These are phyloP conservation scores for Hyposoter didymator DNA, from an alignment of 2,888 invertebrate genomes.

Conservation along the genomic window DNA sequence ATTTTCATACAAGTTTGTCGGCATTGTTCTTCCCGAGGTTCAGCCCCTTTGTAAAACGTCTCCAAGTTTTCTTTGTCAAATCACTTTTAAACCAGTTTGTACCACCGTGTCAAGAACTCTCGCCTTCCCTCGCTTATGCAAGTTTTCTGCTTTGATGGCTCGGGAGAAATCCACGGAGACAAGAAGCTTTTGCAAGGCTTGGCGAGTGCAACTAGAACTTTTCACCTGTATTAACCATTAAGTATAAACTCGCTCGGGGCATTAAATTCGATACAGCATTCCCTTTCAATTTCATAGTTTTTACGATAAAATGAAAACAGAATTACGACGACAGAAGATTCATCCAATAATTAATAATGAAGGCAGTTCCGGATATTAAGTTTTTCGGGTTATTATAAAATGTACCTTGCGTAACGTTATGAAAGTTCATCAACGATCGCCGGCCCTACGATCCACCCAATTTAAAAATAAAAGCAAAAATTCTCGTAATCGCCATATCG, in stretches of 20 bases:
- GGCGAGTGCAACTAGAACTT: conserved; percentile 10
- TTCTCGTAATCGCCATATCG: too few species aligned
- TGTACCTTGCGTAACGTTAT: too few species aligned
- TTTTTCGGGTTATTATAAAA: too few species aligned
- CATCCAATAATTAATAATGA: background rate
- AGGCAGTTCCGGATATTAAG: background rate
- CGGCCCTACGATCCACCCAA: background rate
- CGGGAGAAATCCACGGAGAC: conserved; percentile 26
- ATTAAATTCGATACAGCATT: background rate
- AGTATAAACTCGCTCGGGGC: background rate
- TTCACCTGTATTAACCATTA: conserved; percentile 9
- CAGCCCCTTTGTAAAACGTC: conserved; percentile 6
- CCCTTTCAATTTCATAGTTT: background rate
- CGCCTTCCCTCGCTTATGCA: conserved; percentile 26
- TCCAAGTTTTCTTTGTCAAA: conserved; percentile 59
- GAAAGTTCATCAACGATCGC: background rate
- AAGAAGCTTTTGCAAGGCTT: conserved; percentile 11
- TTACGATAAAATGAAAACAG: background rate
- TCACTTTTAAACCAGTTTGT: conserved; percentile 56
- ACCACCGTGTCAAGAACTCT: conserved; percentile 44
- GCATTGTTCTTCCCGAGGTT: background rate
- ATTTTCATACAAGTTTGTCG: conserved; percentile 6
- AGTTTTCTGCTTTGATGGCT: conserved; percentile 46
- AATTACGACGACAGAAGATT: background rate
- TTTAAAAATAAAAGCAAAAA: background rate